Conservation (phyloP, 2,113 vertebrate species). For the Austrofundulus limnaeus region DNA sequence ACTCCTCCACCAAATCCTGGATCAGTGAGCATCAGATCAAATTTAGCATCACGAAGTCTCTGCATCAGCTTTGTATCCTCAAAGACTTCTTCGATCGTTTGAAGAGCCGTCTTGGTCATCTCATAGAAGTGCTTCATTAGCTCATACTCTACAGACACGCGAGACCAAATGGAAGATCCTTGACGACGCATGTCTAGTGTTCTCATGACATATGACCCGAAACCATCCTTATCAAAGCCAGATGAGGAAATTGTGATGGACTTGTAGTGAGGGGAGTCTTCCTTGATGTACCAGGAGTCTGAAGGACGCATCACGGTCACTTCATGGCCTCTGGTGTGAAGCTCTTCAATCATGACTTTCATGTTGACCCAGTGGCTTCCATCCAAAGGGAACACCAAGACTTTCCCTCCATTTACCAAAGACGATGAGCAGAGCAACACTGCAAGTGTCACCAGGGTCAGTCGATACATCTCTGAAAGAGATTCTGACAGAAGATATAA, state of each 20-base stretch:
- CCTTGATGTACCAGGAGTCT: constrained; percentile 62
- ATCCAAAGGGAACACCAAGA: constrained; percentile 60
- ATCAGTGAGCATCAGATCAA: constrained; percentile 61
- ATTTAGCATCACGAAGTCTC: constrained; percentile 40
- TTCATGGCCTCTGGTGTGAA: constrained; percentile 62
- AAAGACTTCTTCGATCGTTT: constrained; percentile 19
- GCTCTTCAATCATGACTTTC: constrained; percentile 59
- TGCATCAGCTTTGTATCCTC: constrained; percentile 50
- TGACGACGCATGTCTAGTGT: constrained; percentile 6
- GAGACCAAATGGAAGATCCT: constrained; percentile 31
- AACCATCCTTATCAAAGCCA: constrained; percentile 22
- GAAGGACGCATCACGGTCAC: constrained; percentile 47
- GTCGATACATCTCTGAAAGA: constrained; percentile 50
- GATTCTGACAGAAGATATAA: constrained; percentile 18
- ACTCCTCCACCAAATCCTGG: constrained; percentile 36
- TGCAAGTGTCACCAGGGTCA: constrained; percentile 2
- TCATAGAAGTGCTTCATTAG: accelerated
- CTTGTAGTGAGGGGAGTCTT: constrained; percentile 49
- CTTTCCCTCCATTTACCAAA: constrained; percentile 42
- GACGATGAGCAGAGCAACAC: constrained; percentile 31
- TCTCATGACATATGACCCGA: not conserved
- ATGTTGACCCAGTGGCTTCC: constrained; percentile 74
- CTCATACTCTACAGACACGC: constrained; percentile 7
- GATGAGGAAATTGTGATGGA: constrained; percentile 5
- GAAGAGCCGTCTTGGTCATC: not conserved